phyloP scores from a whole-genome alignment of 2,888 invertebrate species.

The Caradrina clavipalpis region DNA sequence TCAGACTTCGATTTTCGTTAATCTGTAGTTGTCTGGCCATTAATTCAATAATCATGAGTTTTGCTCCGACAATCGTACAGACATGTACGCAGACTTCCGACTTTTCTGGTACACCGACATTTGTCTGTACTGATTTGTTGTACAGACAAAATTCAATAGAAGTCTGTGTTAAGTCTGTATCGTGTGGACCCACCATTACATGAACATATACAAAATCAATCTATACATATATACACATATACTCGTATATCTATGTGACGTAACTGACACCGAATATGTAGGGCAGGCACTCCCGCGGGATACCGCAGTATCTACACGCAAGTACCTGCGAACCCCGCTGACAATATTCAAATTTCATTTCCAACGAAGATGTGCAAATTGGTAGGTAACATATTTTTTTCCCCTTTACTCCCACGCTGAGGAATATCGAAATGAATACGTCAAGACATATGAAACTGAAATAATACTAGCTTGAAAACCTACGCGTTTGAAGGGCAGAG shows the following conservation, averaged over 20 bases:
- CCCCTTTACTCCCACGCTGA: conserved; percentile 28
- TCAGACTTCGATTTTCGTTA: too few species aligned
- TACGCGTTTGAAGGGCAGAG: not conserved
- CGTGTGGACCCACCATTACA: too few species aligned
- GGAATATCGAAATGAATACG: conserved; percentile 59
- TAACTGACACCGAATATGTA: conserved; percentile 37
- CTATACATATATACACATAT: conserved; percentile 18
- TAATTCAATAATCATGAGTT: too few species aligned
- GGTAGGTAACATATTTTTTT: conserved; percentile 76
- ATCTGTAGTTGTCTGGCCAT: too few species aligned
- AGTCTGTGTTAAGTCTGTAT: too few species aligned
- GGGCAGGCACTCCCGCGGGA: conserved; percentile 54
- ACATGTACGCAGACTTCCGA: too few species aligned
- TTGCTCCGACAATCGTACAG: too few species aligned
- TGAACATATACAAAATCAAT: conserved; percentile 34
- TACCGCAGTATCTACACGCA: conserved; percentile 46
- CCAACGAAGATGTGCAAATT: conserved; percentile 76
- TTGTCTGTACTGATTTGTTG: too few species aligned
- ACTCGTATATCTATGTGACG: conserved; percentile 9
- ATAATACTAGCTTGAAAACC: not conserved
- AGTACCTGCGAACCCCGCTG: conserved; percentile 59
- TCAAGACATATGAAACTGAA: conserved; percentile 16
- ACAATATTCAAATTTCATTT: conserved; percentile 82
- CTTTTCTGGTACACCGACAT: too few species aligned
- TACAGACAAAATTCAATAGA: too few species aligned